These are phyloP conservation scores for Rhinopomastus cyanomelas DNA, from an alignment of 2,113 vertebrate species.

Conservation along the genomic window DNA sequence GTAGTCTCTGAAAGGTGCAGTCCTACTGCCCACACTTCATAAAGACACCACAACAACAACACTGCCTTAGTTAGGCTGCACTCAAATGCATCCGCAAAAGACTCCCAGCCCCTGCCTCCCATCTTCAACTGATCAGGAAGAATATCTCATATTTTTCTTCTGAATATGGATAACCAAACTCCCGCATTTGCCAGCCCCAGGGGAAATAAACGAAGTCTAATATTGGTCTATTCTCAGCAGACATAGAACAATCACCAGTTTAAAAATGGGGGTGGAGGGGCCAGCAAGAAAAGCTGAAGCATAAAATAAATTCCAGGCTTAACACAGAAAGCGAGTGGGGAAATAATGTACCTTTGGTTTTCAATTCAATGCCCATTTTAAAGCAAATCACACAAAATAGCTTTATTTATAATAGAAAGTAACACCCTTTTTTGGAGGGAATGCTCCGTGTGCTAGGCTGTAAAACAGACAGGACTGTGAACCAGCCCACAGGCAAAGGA, in stretches of 20 bases:
- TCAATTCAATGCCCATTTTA: neutral
- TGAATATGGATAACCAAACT: neutral
- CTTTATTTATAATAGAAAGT: neutral
- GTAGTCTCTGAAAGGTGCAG: neutral
- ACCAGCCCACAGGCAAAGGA: neutral
- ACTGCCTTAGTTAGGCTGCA: neutral
- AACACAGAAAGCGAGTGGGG: neutral
- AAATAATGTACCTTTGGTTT: neutral
- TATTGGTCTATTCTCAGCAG: neutral
- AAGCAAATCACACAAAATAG: neutral
- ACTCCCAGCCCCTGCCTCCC: neutral
- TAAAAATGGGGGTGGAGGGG: rapidly evolving
- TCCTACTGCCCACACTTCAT: neutral
- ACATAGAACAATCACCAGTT: neutral
- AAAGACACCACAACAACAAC: neutral
- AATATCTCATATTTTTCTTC: neutral
- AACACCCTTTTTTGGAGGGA: neutral
- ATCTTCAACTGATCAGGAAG: neutral
- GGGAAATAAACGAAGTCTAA: too few species aligned
- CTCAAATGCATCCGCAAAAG: neutral
- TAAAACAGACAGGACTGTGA: neutral
- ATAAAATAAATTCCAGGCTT: neutral
- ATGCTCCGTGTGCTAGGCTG: neutral
- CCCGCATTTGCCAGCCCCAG: rapidly evolving
- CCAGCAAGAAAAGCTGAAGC: neutral